A percentile compares a stretch with the other conserved stretches of the same genome.
Evolutionary conservation across 1,140 invertebrate genomes (phyloP).

Genomic region (Trinorchestia longiramus): DNA sequence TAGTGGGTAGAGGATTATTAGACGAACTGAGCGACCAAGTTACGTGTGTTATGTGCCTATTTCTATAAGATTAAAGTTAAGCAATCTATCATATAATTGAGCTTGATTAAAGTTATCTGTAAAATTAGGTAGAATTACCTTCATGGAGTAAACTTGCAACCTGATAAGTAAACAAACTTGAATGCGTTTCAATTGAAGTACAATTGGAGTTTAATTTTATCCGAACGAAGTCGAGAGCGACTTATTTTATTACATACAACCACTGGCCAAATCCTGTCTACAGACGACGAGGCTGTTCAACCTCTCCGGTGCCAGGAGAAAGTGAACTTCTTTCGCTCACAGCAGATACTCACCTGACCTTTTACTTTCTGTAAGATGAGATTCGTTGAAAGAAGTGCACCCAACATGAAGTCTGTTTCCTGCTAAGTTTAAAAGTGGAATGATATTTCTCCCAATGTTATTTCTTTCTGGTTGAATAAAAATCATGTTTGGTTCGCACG

Average conservation of each 20-base stretch:
- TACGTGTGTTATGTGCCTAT: too few relatives aligned
- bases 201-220: background rate
- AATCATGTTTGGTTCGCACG: background rate
- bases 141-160: background rate
- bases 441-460: background rate
- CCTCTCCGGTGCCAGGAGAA: conserved; percentile 4
- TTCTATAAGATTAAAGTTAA: too few relatives aligned
- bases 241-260: background rate
- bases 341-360: background rate
- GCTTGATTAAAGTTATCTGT: too few relatives aligned
- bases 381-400: background rate
- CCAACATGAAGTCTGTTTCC: background rate
- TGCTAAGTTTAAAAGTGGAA: background rate
- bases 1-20: too few relatives aligned
- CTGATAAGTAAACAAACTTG: background rate
- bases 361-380: conserved; percentile 40
- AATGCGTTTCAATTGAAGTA: background rate
- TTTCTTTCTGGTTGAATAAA: background rate
- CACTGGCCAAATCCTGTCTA: background rate
- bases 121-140: background rate
- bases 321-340: conserved; percentile 13
- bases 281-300: background rate
- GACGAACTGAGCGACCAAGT: too few relatives aligned
- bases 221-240: background rate
- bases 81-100: too few relatives aligned